Evolutionary conservation across 2,113 vertebrate genomes (phyloP).

Genomic region (Mesocricetus auratus): DNA sequence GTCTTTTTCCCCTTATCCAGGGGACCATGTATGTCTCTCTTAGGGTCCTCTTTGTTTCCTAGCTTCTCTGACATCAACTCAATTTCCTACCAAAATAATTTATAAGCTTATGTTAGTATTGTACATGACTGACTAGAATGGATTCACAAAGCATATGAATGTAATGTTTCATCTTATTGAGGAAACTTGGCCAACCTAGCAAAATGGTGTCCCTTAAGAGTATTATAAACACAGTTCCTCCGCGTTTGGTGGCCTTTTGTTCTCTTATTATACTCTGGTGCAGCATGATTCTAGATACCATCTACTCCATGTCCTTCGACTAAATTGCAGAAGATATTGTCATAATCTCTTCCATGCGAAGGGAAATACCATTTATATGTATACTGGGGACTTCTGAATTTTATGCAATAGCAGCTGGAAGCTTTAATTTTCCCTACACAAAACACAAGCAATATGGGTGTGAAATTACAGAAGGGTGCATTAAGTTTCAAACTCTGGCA

Average conservation of each 20-base stretch:
- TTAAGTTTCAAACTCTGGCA: slow-evolving; percentile 57
- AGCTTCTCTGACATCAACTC: too few relatives aligned
- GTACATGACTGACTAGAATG: not conserved
- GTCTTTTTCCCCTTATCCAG: too few relatives aligned
- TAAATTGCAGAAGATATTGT: slow-evolving; percentile 51
- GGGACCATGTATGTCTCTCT: too few relatives aligned
- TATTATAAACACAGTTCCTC: not conserved
- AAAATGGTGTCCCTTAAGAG: not conserved
- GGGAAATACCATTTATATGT: slow-evolving; percentile 59
- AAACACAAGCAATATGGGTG: slow-evolving; percentile 47
- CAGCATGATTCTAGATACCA: slow-evolving; percentile 34
- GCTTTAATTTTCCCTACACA: slow-evolving; percentile 68
- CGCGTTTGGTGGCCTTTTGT: slow-evolving; percentile 16
- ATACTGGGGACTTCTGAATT: slow-evolving; percentile 30
- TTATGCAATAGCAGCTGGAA: slow-evolving; percentile 67
- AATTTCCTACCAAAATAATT: not conserved
- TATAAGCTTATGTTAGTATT: not conserved
- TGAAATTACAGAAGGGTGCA: slow-evolving; percentile 70
- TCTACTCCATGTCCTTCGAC: slow-evolving; percentile 27
- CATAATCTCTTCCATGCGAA: slow-evolving; percentile 73
- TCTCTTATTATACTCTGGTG: slow-evolving; percentile 7
- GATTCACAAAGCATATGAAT: not conserved
- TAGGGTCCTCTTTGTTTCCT: too few relatives aligned
- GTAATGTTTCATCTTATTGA: not conserved
- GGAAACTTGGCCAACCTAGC: not conserved